Evolutionary conservation across 2,888 invertebrate genomes (phyloP), one percentile per base, ranked within the genome.

Genomic region (Hydropsyche betteni): DNA sequence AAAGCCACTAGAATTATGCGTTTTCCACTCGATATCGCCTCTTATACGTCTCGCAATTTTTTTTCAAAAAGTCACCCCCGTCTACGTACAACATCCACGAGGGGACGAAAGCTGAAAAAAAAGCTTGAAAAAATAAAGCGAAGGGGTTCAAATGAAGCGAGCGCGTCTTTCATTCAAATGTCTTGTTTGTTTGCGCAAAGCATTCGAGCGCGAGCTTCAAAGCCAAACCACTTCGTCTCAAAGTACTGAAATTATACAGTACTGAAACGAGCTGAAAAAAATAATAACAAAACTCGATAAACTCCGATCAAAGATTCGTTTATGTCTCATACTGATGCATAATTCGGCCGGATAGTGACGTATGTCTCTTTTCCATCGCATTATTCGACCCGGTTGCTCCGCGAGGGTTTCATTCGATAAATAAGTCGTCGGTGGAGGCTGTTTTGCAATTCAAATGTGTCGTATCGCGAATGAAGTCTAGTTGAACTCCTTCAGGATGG

Each of bases 401-500:
- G 44, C 10, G 44, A 10, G 44, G 44, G 44, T 44, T 44, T 44
- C 10, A 44, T 44, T 44, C 44, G 10, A 44, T 44, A 44, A 44
- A 44, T 44, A 44, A 44, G 44, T 44, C 44, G 69, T 38, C 69
- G 69, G 14, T 50, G 38, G 38, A 36, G 14, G 55, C 76, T 76
- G 68, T 71, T 76, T 76, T 74, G 76, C 76, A 74, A 76, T 76
- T 76, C 74, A 76, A 76, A 76, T 76, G 74, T 71, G 38, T 69
- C 69, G 53, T 24, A 68, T 58, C 51, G 68, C 68, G 50, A 14
- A 69, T 16, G 38, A 50, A 69, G 44, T 44, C 69, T 50, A 69
- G 44, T 38, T 50, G 50, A 51, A 69, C 51, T 69, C 38, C 69
- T 69, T 50, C 50, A 14, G 69, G 64, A 36, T 33, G 64, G 6